Evolutionary conservation across 2,888 invertebrate species (phyloP).

Genomic region (Eubasilissa splendida): DNA sequence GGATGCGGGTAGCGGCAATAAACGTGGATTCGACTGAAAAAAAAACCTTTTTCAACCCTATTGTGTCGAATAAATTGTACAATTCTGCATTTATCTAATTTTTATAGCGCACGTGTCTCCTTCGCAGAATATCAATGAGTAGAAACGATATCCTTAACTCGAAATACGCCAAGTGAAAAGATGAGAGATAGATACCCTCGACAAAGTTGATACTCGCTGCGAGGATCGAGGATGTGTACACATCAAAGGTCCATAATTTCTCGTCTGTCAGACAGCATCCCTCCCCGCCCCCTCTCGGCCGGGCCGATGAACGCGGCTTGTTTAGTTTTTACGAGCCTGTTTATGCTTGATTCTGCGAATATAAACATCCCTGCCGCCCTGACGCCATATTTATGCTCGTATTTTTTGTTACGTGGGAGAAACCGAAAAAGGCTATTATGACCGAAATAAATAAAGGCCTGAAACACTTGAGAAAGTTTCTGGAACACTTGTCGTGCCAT

Average conservation of each 20-base stretch:
- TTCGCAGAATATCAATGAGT: too few relatives aligned
- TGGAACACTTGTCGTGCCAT: neutral
- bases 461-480: neutral
- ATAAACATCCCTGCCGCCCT: slow-evolving; percentile 17
- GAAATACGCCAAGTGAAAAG: neutral
- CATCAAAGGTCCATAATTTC: slow-evolving; percentile 28
- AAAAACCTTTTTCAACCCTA: too few relatives aligned
- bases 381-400: neutral
- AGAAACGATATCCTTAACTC: too few relatives aligned
- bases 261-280: neutral
- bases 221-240: neutral
- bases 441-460: neutral
- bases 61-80: too few relatives aligned
- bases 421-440: slow-evolving; percentile 2
- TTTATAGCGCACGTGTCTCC: too few relatives aligned
- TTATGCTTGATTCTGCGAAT: slow-evolving; percentile 17
- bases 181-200: slow-evolving; percentile 16
- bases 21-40: too few relatives aligned
- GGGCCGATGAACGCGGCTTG: neutral
- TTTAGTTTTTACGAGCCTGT: slow-evolving; percentile 26
- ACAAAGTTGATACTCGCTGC: slow-evolving; percentile 15
- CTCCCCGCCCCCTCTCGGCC: neutral
- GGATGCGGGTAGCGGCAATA: too few relatives aligned
- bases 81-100: too few relatives aligned
- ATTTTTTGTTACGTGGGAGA: neutral